A percentile compares a stretch with the other conserved stretches of the same genome.
Evolutionary conservation across 2,113 vertebrate genomes (phyloP).

Genomic region (Nerophis lumbriciformis): DNA sequence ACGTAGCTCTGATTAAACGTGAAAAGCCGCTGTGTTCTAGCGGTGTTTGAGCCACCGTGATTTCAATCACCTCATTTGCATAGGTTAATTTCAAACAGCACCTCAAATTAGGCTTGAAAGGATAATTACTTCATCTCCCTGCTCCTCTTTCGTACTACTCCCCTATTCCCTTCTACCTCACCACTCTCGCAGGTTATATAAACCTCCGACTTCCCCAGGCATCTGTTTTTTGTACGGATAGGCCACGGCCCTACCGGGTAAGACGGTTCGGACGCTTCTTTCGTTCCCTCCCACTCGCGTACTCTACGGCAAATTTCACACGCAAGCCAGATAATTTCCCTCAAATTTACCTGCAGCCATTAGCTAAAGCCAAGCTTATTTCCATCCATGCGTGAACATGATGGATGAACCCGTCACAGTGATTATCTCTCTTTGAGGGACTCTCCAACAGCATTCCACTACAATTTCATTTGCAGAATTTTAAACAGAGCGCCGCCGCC

Average conservation of each 20-base stretch:
- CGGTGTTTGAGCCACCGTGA: slow-evolving; percentile 46
- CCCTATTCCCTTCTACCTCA: slow-evolving; percentile 27
- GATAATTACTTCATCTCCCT: slow-evolving; percentile 92
- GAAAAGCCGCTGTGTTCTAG: slow-evolving; percentile 36
- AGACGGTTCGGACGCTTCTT: slow-evolving; percentile 74
- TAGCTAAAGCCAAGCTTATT: slow-evolving; percentile 39
- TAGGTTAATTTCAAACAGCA: slow-evolving; percentile 95
- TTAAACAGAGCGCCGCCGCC: slow-evolving; percentile 6
- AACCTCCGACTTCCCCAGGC: slow-evolving; percentile 76
- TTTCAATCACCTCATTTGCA: slow-evolving; percentile 83
- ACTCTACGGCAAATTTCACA: slow-evolving; percentile 60
- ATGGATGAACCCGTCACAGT: slow-evolving; percentile 20
- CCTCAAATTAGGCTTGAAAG: slow-evolving; percentile 92
- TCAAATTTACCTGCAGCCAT: slow-evolving; percentile 46
- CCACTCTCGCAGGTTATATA: slow-evolving; percentile 79
- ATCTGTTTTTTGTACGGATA: slow-evolving; percentile 60
- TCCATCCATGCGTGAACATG: slow-evolving; percentile 21
- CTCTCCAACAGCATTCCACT: slow-evolving; percentile 11
- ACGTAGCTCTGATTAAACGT: slow-evolving; percentile 39
- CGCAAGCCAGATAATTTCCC: slow-evolving; percentile 71
- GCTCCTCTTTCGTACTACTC: slow-evolving; percentile 35
- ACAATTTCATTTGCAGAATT: slow-evolving; percentile 9
- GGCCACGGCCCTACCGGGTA: slow-evolving; percentile 31
- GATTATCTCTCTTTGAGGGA: slow-evolving; percentile 42
- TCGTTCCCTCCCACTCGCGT: slow-evolving; percentile 76